Percentiles rank a stretch among this genome's conserved stretches.
Evolutionary conservation across 2,113 vertebrate species (phyloP).

Genomic region (Mohoua ochrocephala): DNA sequence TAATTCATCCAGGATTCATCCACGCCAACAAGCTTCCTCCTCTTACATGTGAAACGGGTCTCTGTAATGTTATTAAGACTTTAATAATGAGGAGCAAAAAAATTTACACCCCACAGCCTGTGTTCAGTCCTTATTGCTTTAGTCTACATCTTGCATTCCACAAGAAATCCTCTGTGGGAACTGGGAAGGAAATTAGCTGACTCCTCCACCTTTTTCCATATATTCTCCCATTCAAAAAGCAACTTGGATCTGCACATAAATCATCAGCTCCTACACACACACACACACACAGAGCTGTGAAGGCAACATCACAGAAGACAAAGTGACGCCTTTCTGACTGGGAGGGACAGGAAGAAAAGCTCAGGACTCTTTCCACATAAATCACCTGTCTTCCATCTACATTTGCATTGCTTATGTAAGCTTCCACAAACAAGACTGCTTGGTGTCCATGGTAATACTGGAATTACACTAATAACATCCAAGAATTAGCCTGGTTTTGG

Average conservation of each 20-base stretch:
- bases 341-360: not conserved
- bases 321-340: not conserved
- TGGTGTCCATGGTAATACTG: not conserved
- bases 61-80: not conserved
- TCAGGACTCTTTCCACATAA: not conserved
- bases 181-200: not conserved
- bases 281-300: not conserved
- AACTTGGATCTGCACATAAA: not conserved
- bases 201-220: not conserved
- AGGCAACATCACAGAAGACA: not conserved
- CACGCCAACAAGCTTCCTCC: not conserved
- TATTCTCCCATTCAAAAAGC: not conserved
- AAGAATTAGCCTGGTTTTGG: not conserved
- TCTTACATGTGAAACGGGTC: not conserved
- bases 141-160: not conserved
- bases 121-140: not conserved
- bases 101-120: not conserved
- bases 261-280: not conserved
- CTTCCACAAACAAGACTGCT: not conserved
- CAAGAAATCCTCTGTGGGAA: not conserved
- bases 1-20: not conserved
- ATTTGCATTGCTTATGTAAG: not conserved
- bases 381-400: not conserved
- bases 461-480: not conserved
- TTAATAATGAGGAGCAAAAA: not conserved